Percentiles rank a stretch among this genome's conserved stretches.
Evolutionary conservation across 2,113 vertebrate species (phyloP).

Genomic region (Cromileptes altivelis): DNA sequence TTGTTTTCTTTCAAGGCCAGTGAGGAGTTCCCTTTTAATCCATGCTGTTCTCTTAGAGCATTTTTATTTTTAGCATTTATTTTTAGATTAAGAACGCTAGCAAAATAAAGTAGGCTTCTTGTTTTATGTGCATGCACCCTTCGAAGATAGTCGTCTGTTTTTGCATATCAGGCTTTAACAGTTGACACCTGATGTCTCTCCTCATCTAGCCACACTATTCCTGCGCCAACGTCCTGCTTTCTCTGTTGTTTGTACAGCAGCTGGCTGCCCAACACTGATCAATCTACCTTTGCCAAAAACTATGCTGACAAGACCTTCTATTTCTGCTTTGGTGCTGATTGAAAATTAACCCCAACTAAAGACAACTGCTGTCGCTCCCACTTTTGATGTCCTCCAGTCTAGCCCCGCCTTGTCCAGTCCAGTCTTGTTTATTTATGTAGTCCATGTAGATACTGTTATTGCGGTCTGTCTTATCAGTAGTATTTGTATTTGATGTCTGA

Average conservation of each 20-base stretch:
- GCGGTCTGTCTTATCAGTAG: not conserved
- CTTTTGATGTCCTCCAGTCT: not conserved
- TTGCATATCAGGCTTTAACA: not conserved
- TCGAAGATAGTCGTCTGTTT: not conserved
- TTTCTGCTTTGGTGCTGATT: conserved; percentile 31
- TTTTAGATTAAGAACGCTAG: not conserved
- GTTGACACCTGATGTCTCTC: not conserved
- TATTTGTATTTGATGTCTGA: not conserved
- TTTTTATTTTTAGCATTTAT: not conserved
- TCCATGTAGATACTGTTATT: not conserved
- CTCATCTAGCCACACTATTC: not conserved
- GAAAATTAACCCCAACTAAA: conserved; percentile 54
- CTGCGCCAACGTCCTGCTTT: not conserved
- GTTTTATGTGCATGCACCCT: not conserved
- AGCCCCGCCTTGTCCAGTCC: not conserved
- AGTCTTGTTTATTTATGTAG: not conserved
- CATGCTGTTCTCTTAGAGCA: not conserved
- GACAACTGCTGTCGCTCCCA: conserved; percentile 8
- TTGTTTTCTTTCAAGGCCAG: not conserved
- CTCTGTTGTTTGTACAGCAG: not conserved
- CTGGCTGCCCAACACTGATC: not conserved
- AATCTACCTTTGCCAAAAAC: not conserved
- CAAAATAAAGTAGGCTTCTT: not conserved
- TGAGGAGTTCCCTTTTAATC: not conserved
- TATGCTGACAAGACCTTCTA: conserved; percentile 1